Percentiles rank a stretch among this genome's conserved stretches.
These are phyloP conservation scores for Chesias legatella DNA, from an alignment of 2,888 invertebrate species.

Conservation along the genomic window DNA sequence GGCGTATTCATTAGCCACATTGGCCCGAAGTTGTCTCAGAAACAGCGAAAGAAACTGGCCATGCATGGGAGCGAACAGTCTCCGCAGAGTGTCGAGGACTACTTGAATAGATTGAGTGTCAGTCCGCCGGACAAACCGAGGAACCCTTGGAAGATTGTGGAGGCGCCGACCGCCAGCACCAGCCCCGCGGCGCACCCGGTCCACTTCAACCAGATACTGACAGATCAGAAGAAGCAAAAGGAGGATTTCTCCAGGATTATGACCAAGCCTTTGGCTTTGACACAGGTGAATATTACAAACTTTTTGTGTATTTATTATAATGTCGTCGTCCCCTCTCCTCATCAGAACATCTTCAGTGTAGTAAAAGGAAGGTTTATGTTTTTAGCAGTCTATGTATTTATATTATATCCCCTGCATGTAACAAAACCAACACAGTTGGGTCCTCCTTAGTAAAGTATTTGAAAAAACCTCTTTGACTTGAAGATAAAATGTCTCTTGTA, in stretches of 20 bases:
- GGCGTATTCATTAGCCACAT: slow-evolving; percentile 63
- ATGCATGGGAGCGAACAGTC: slow-evolving; percentile 59
- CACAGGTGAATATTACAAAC: slow-evolving; percentile 81
- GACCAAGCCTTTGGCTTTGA: slow-evolving; percentile 86
- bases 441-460: too few relatives aligned
- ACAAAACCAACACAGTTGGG: too few relatives aligned
- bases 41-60: slow-evolving; percentile 82
- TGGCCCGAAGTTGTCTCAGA: slow-evolving; percentile 82
- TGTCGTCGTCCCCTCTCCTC: too few relatives aligned
- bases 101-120: slow-evolving; percentile 47
- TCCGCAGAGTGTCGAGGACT: slow-evolving; percentile 51
- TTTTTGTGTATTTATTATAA: too few relatives aligned
- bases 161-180: slow-evolving; percentile 51
- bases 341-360: too few relatives aligned
- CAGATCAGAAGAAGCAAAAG: slow-evolving; percentile 86
- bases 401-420: too few relatives aligned
- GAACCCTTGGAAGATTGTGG: slow-evolving; percentile 70
- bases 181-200: slow-evolving; percentile 63
- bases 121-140: slow-evolving; percentile 69
- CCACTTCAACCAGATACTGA: slow-evolving; percentile 81
- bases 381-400: too few relatives aligned
- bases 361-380: too few relatives aligned
- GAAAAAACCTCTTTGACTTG: too few relatives aligned
- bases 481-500: too few relatives aligned
- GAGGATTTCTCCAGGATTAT: slow-evolving; percentile 85